Base-by-base conservation (phyloP, 2,797 vertebrate genomes). In the Harpagifer antarcticus region DNA sequence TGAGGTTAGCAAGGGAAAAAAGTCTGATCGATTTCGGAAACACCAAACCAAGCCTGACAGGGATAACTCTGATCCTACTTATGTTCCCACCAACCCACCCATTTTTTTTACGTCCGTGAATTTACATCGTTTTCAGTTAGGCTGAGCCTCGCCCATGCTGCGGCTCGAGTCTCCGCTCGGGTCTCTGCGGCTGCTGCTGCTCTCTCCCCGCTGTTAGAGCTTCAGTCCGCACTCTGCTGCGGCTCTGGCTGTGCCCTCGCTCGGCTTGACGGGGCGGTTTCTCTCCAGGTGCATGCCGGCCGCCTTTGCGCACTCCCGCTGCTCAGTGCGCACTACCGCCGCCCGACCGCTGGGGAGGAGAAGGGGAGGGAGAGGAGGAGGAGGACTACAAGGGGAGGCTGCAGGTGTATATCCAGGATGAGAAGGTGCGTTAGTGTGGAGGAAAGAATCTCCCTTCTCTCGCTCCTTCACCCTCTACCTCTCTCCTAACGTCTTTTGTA, bases 281-380 rank as follows among this genome's bases (percentile, higher is more conserved):
- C 74, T 79, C 59, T 88, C 82, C 89, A 85, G 86, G 82, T 86
- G 86, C 92, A 91, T 90, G 82, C 83, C 87, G 83, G 60, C 58
- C 48, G 57, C 61, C 58, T 42, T 60, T 61, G 68, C 73, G 74
- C 69, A 76, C 70, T 57, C 19, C 56, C 47, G 59, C 56, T 37
- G 68, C 58, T 56, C 55, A 50, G 78, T 55, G 78, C 72, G 73
- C 76, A 70, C 78, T 63, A 49, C 72, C 55, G 50, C 77, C 16
- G 72, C 13, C 55, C 48, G 58, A 31, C 31, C 54, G 37, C 42
- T 13, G 43, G 16, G 53, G 43, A 59, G 64, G 60, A 64, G 67
- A 52, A 44, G 49, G 54, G 42, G 49, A 70, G 48, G 50, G 43
- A 54, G 64, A 53, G 53, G 54, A 59, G 55, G 52, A 45, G 47